Conservation (phyloP, 2,888 invertebrate species). For the Diarsia dahlii region DNA sequence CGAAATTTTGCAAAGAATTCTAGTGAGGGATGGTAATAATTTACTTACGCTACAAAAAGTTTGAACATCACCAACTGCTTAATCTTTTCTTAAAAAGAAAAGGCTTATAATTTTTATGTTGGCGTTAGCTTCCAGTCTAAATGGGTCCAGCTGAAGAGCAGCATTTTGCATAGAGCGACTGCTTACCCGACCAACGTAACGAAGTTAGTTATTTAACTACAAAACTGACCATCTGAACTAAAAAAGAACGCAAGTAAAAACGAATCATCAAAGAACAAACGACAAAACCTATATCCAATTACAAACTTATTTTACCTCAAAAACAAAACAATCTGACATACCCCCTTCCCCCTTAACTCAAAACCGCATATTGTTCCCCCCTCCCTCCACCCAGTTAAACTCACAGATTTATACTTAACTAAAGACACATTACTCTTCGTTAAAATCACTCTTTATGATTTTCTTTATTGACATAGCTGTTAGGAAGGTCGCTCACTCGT, state of each 20-base stretch:
- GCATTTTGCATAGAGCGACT: too few species aligned
- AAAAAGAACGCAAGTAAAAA: not conserved
- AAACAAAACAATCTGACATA: constrained; percentile 24
- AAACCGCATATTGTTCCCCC: too few species aligned
- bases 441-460: constrained; percentile 40
- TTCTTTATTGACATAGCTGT: constrained; percentile 39
- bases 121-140: too few species aligned
- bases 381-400: constrained; percentile 13
- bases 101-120: too few species aligned
- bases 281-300: constrained; percentile 14
- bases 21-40: too few species aligned
- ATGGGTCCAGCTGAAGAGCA: too few species aligned
- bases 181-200: too few species aligned
- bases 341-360: constrained; percentile 5
- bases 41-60: too few species aligned
- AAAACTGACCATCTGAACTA: not conserved
- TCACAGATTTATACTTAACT: constrained; percentile 40
- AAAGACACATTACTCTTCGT: constrained; percentile 48
- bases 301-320: constrained; percentile 13
- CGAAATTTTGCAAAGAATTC: too few species aligned
- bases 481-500: not conserved
- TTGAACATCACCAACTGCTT: too few species aligned
- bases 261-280: not conserved
- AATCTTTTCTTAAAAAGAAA: too few species aligned
- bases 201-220: too few species aligned